Evolutionary conservation across 2,113 vertebrate genomes (phyloP).

Genomic region (Circaetus cinerascens): DNA sequence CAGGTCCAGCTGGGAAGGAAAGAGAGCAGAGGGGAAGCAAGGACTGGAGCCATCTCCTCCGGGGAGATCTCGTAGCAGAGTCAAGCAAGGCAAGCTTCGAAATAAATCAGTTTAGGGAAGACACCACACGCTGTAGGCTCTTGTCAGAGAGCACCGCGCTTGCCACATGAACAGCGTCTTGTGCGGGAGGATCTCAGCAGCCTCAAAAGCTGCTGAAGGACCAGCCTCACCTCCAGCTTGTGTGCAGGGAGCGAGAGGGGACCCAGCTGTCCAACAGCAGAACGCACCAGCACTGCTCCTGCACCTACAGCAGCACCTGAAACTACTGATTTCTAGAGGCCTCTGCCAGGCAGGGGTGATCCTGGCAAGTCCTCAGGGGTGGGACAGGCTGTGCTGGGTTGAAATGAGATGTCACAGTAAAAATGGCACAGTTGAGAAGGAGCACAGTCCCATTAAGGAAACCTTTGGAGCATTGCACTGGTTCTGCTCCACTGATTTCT

Average conservation of each 20-base stretch:
- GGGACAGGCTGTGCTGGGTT: not conserved
- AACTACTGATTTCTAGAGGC: not conserved
- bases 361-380: not conserved
- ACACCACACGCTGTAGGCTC: not conserved
- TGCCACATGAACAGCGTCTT: not conserved
- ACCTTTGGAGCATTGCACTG: not conserved
- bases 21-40: not conserved
- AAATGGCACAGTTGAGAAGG: not conserved
- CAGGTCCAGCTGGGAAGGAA: not conserved
- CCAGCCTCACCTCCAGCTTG: not conserved
- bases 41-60: not conserved
- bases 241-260: not conserved
- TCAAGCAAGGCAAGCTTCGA: not conserved
- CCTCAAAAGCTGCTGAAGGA: not conserved
- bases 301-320: not conserved
- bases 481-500: not conserved
- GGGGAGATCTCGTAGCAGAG: not conserved
- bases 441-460: not conserved
- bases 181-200: not conserved
- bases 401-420: not conserved
- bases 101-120: not conserved
- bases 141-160: rapidly evolving
- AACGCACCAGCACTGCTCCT: not conserved
- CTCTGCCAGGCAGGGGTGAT: rapidly evolving
- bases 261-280: not conserved